Conservation (phyloP, 2,113 vertebrate genomes). For the Dunckerocampus dactyliophorus region DNA sequence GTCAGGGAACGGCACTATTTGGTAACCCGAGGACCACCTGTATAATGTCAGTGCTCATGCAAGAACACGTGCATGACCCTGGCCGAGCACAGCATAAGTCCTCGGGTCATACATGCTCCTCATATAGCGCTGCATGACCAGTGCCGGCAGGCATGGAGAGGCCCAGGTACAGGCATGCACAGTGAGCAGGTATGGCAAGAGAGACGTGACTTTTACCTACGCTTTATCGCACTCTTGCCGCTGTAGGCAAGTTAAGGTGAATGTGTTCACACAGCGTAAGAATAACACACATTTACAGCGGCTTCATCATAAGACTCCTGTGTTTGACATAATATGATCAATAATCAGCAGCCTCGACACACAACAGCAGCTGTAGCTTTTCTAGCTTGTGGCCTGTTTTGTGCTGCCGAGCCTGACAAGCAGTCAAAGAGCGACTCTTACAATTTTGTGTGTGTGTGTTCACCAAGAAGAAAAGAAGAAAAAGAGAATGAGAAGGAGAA, state of each 20-base stretch:
- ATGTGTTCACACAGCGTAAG: conserved; percentile 31
- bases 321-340: conserved; percentile 43
- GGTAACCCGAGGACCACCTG: too few relatives aligned
- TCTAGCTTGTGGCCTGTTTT: conserved; percentile 45
- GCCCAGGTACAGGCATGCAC: conserved; percentile 54
- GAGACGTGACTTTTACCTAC: conserved; percentile 35
- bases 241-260: conserved; percentile 40
- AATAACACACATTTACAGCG: conserved; percentile 27
- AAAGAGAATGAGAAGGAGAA: conserved; percentile 29
- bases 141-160: conserved; percentile 55
- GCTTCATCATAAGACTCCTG: conserved; percentile 23
- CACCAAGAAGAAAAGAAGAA: conserved; percentile 5
- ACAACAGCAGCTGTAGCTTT: conserved; percentile 37
- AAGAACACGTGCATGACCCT: conserved; percentile 18
- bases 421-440: conserved; percentile 46
- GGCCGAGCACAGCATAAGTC: conserved; percentile 41
- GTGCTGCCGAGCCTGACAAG: conserved; percentile 48
- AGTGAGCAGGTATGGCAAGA: conserved; percentile 43
- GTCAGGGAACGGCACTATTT: too few relatives aligned
- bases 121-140: conserved; percentile 51
- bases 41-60: conserved; percentile 9
- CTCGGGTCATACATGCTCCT: conserved; percentile 44
- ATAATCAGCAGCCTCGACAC: conserved; percentile 38
- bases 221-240: conserved; percentile 36
- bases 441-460: conserved; percentile 13